phyloP scores from a whole-genome alignment of 2,888 invertebrate genomes.

The Pteria penguin region DNA sequence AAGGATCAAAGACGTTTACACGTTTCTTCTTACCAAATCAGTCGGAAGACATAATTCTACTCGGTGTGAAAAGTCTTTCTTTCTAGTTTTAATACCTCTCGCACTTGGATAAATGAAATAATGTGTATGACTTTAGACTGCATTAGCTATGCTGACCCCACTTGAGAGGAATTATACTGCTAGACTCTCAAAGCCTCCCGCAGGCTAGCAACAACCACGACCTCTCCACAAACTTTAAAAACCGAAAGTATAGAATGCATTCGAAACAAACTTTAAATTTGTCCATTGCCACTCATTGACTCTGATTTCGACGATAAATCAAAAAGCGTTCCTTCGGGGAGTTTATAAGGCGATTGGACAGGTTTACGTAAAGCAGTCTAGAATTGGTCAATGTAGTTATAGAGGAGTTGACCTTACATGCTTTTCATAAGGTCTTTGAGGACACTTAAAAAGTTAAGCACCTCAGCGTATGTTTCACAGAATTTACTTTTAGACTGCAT shows the following conservation, averaged over 20 bases:
- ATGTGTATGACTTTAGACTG: background rate
- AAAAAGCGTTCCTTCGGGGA: background rate
- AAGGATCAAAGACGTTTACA: background rate
- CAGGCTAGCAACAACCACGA: too few species aligned
- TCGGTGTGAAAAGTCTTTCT: background rate
- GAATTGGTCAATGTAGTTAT: too few species aligned
- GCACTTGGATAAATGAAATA: background rate
- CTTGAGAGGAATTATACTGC: background rate
- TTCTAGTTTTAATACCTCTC: background rate
- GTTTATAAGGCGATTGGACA: background rate
- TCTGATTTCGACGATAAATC: background rate
- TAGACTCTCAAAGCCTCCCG: background rate
- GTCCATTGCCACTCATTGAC: too few species aligned
- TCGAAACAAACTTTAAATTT: too few species aligned
- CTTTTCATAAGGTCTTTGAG: too few species aligned
- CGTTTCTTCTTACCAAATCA: background rate
- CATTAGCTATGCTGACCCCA: too few species aligned
- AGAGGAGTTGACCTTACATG: too few species aligned
- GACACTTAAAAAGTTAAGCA: too few species aligned
- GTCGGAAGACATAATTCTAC: background rate
- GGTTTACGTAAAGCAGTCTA: background rate
- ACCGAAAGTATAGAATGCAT: too few species aligned
- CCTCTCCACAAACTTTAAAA: conserved; percentile 12
- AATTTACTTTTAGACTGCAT: too few species aligned
- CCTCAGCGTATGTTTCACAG: too few species aligned